Percentiles rank a stretch among this genome's conserved stretches.
Conservation (phyloP, 2,797 vertebrate genomes). For the Gadopsis bispinosus region DNA sequence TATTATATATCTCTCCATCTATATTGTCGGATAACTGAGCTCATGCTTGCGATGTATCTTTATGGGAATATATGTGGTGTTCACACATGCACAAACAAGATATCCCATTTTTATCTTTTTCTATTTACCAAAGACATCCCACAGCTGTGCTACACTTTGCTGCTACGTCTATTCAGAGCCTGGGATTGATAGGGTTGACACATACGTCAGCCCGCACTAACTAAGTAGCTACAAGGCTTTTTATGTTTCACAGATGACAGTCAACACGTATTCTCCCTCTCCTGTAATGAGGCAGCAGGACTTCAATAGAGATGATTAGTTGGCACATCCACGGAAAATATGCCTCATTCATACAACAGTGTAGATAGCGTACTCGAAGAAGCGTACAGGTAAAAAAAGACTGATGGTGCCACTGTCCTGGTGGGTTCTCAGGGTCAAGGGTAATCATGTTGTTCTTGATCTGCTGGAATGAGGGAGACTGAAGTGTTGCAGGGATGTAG, state of each 20-base stretch:
- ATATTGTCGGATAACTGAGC: constrained; percentile 5
- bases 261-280: constrained; percentile 47
- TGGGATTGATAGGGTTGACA: constrained; percentile 53
- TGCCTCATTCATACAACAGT: constrained; percentile 25
- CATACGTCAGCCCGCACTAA: constrained; percentile 38
- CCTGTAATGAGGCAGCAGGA: constrained; percentile 64
- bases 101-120: constrained; percentile 39
- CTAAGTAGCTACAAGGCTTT: constrained; percentile 55
- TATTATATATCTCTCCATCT: constrained; percentile 3
- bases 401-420: background rate
- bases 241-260: constrained; percentile 61
- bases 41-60: background rate
- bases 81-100: constrained; percentile 43
- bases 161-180: constrained; percentile 39
- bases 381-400: background rate
- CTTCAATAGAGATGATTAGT: constrained; percentile 61
- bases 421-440: constrained; percentile 17
- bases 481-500: too few species aligned
- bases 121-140: constrained; percentile 24
- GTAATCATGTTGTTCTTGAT: constrained; percentile 15
- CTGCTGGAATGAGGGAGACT: background rate
- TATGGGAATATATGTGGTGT: background rate
- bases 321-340: constrained; percentile 39
- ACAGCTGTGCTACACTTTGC: constrained; percentile 35
- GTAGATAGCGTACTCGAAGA: constrained; percentile 13